A percentile compares a stretch with the other conserved stretches of the same genome.
These are phyloP conservation scores for rat (Rattus norvegicus) DNA, from an alignment of 2,113 vertebrate species.

Conservation along the genomic window DNA sequence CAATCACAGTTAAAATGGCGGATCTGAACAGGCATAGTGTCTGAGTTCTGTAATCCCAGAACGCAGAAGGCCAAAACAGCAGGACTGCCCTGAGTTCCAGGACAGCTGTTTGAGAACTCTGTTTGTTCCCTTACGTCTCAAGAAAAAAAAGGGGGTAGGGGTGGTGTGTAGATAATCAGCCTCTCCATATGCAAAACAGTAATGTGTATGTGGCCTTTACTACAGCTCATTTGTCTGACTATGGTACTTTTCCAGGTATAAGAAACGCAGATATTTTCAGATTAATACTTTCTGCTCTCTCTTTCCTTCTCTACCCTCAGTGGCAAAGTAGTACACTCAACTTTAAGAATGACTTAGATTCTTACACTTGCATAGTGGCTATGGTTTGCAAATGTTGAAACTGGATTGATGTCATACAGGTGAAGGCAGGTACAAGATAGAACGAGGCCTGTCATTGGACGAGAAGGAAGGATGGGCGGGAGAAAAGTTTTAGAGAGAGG, in stretches of 20 bases:
- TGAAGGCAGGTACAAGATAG: too few relatives aligned
- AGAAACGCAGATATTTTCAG: background rate
- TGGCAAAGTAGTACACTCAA: constrained; percentile 27
- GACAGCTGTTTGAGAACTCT: background rate
- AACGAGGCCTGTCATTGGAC: too few relatives aligned
- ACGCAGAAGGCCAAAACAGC: background rate
- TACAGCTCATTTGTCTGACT: constrained; percentile 31
- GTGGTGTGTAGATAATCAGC: background rate
- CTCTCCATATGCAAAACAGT: background rate
- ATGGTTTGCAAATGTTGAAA: constrained; percentile 48
- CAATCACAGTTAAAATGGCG: constrained; percentile 12
- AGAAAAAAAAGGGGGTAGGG: background rate
- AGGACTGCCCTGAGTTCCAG: background rate
- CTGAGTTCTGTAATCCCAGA: background rate
- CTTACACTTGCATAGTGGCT: background rate
- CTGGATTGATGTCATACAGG: background rate
- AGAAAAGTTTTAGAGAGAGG: too few relatives aligned
- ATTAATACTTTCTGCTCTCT: background rate
- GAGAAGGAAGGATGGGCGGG: too few relatives aligned
- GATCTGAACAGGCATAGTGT: background rate
- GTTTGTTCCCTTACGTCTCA: too few relatives aligned
- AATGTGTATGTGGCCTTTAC: background rate
- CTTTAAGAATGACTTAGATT: background rate
- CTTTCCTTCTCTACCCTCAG: background rate
- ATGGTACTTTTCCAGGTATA: constrained; percentile 11